Evolutionary conservation across 2,797 vertebrate species (phyloP), one percentile per base, ranked within the genome.

Genomic region (Moxostoma hubbsi): DNA sequence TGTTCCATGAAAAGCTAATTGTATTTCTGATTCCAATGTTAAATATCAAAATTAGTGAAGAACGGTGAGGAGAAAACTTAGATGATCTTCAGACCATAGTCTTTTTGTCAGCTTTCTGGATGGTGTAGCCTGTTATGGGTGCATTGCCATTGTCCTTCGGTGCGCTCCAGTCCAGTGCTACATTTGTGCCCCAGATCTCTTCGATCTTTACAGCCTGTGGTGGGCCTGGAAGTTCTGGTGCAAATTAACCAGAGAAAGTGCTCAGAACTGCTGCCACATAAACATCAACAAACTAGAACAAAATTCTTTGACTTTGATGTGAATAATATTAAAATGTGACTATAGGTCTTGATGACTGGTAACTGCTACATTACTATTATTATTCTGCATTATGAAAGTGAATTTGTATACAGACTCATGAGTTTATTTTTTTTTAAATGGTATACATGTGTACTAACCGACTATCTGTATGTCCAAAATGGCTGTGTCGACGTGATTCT

Each of bases 41-140:
- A 5, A 16, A 61, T 58, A 75, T 82, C 0, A 68, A 1, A 36
- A 71, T 16, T 6, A 36, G 6, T 1, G 46, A 24, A 24, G 61
- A 46, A 36, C 49, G 45, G 24, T 55, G 13, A 55, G 2, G 24
- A 13, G 7, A 5, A 9, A 67, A 65, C 12, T 47, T 9, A 69
- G 50, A 36, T 7, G 1, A 63, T 59, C 51, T 43, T 73, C 79
- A 9, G 88, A 99, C 98, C 98, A 99, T 99, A 59, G 97, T 99
- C 89, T 99, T 99, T 86, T 97, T 98, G 87, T 99, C 98, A 36
- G 98, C 98, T 92, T 99, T 99, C 91, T 99, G 97, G 89, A 99
- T 98, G 4, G 97, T 99, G 86, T 99, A 99, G 71, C 98, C 98
- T 24, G 93, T 97, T 82, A 99, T 98, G 67, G 94, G 93, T 11